These are phyloP conservation scores for Leiothrix lutea DNA, from an alignment of 2,113 vertebrate species.

Conservation along the genomic window DNA sequence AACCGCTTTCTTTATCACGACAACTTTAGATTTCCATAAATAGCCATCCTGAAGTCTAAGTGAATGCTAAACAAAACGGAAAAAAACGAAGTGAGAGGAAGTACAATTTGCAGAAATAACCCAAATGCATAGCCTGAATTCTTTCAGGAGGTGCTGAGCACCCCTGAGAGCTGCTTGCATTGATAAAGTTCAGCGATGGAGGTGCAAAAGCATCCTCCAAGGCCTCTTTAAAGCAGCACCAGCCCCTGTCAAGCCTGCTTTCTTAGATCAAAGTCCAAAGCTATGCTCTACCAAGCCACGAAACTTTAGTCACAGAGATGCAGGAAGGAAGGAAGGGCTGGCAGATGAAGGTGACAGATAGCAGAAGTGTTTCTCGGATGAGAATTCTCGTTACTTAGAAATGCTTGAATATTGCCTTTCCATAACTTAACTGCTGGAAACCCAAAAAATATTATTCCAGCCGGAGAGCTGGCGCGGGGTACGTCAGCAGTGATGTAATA, in stretches of 20 bases:
- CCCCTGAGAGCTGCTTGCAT: not conserved
- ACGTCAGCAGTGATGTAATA: conserved; percentile 18
- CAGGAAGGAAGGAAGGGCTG: conserved; percentile 20
- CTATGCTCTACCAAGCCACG: not conserved
- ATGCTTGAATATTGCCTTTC: not conserved
- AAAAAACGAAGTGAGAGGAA: conserved; percentile 1
- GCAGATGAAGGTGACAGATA: conserved; percentile 2
- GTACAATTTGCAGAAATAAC: not conserved
- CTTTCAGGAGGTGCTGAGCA: not conserved
- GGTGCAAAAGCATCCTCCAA: not conserved
- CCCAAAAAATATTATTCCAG: not conserved
- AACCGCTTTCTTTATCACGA: conserved; percentile 13
- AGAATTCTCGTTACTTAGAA: not conserved
- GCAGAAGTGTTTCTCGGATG: not conserved
- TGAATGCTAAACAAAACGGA: not conserved
- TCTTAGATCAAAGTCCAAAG: not conserved
- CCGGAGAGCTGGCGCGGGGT: not conserved
- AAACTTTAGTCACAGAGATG: not conserved
- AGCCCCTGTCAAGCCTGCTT: not conserved
- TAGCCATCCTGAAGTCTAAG: not conserved
- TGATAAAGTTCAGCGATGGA: not conserved
- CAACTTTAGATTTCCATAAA: conserved; percentile 16
- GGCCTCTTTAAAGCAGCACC: not conserved
- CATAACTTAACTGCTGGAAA: not conserved
- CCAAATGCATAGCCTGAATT: not conserved